phyloP scores from a whole-genome alignment of 2,113 vertebrate genomes.

The Synchiropus splendidus region DNA sequence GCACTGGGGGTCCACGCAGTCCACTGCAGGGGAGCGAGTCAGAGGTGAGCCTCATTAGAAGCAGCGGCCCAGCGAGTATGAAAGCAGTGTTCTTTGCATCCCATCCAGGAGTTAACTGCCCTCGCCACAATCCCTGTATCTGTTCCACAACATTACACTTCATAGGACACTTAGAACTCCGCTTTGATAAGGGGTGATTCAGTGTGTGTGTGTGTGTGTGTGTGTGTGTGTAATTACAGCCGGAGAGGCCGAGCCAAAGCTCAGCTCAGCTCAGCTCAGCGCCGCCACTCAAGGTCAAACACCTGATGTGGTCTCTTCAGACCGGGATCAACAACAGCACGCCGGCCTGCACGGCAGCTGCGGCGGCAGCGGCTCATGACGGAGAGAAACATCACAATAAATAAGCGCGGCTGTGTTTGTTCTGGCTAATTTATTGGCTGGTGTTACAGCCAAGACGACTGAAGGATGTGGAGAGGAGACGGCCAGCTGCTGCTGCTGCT shows the following conservation, averaged over 20 bases:
- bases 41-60: constrained; percentile 16
- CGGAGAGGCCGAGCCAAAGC: constrained; percentile 42
- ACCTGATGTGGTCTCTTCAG: constrained; percentile 32
- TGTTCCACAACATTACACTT: constrained; percentile 67
- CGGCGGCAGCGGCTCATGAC: constrained; percentile 10
- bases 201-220: constrained; percentile 12
- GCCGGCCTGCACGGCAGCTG: constrained; percentile 11
- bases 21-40: constrained; percentile 67
- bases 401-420: constrained; percentile 30
- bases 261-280: constrained; percentile 39
- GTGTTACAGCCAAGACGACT: constrained; percentile 17
- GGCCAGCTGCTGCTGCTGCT: too few species aligned
- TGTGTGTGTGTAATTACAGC: constrained; percentile 59
- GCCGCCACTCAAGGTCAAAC: constrained; percentile 57
- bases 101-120: constrained; percentile 66
- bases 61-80: constrained; percentile 51
- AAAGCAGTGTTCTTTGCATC: constrained; percentile 69
- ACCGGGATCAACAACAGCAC: constrained; percentile 10
- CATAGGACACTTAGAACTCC: constrained; percentile 62
- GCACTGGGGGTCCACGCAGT: constrained; percentile 88
- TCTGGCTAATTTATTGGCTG: constrained; percentile 31
- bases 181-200: constrained; percentile 54
- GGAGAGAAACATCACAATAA: constrained; percentile 17
- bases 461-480: too few species aligned
- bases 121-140: constrained; percentile 59